Percentiles rank a stretch among this genome's conserved stretches.
Conservation (phyloP, 2,888 invertebrate species). For the Rotaria macrura region DNA sequence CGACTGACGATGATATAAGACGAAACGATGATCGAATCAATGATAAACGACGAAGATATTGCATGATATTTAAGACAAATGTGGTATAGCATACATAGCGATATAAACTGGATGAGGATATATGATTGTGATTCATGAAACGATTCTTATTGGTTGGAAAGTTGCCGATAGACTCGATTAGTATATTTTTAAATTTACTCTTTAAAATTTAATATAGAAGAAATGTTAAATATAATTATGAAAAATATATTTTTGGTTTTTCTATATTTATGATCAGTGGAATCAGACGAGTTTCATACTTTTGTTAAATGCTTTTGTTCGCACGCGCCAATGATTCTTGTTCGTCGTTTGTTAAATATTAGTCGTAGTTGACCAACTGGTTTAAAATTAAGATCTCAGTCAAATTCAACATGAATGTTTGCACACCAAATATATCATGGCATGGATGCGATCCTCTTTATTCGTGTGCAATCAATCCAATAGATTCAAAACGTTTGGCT, state of each 20-base stretch:
- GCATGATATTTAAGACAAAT: neutral
- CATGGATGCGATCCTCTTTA: slow-evolving; percentile 86
- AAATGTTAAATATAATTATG: neutral
- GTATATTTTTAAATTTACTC: neutral
- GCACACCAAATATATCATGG: slow-evolving; percentile 93
- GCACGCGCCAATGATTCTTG: neutral
- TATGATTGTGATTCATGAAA: neutral
- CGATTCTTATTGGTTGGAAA: neutral
- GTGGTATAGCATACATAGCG: no score
- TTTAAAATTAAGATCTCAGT: neutral
- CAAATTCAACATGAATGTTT: slow-evolving; percentile 66
- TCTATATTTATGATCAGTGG: neutral
- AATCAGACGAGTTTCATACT: neutral
- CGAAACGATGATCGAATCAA: neutral
- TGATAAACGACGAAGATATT: neutral
- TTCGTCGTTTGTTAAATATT: neutral
- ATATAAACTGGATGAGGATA: no score
- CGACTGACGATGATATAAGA: neutral
- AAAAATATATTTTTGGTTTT: neutral
- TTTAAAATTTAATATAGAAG: neutral
- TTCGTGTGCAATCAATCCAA: slow-evolving; percentile 70
- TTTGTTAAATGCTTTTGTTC: neutral
- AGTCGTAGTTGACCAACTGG: neutral
- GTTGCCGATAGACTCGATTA: neutral
- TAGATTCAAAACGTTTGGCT: slow-evolving; percentile 42